These are phyloP conservation scores for Polydrusus pterygomalis DNA, from an alignment of 2,888 invertebrate species.

Conservation along the genomic window DNA sequence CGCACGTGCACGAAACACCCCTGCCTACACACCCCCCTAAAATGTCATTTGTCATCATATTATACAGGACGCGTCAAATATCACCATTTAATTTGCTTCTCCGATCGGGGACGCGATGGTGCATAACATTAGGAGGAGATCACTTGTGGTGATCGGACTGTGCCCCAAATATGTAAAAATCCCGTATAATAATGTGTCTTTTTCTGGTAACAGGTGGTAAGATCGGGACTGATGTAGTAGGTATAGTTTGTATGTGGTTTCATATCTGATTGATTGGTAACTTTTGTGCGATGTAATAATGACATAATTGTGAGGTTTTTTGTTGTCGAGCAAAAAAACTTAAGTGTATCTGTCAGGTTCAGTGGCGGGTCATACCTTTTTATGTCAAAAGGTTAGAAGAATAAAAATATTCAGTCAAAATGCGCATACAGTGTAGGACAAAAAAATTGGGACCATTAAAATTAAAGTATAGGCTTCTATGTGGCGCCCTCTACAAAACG, in stretches of 20 bases:
- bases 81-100: slow-evolving; percentile 49
- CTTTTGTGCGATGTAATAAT: too few relatives aligned
- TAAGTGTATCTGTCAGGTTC: too few relatives aligned
- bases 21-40: slow-evolving; percentile 23
- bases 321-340: too few relatives aligned
- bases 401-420: too few relatives aligned
- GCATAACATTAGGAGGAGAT: slow-evolving; percentile 49
- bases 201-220: slow-evolving; percentile 44
- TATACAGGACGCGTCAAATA: slow-evolving; percentile 51
- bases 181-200: slow-evolving; percentile 17
- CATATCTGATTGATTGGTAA: too few relatives aligned
- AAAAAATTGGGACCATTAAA: too few relatives aligned
- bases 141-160: slow-evolving; percentile 3
- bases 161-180: slow-evolving; percentile 10
- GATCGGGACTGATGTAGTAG: neutral
- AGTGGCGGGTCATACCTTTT: too few relatives aligned
- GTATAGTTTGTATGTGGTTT: neutral
- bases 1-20: slow-evolving; percentile 25
- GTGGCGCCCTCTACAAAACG: too few relatives aligned
- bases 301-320: too few relatives aligned
- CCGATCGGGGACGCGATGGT: slow-evolving; percentile 35
- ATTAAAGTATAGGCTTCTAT: too few relatives aligned
- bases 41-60: slow-evolving; percentile 45
- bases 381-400: too few relatives aligned
- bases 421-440: too few relatives aligned